Evolutionary conservation across 2,113 vertebrate species (phyloP).

Genomic region (Canis aureus): DNA sequence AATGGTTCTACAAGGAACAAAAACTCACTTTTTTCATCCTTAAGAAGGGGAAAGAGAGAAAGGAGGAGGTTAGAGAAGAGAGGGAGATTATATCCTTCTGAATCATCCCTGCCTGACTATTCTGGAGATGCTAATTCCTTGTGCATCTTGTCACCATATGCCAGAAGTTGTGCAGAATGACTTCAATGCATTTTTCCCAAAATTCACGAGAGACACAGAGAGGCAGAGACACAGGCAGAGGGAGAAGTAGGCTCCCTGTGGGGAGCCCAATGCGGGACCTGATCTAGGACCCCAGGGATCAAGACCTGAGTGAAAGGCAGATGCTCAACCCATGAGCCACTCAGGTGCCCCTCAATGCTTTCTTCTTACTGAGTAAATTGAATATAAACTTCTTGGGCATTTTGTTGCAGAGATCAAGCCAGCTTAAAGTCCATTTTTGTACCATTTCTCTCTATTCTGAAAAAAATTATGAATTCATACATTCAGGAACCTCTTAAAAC

Average conservation of each 20-base stretch:
- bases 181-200: not conserved
- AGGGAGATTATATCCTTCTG: not conserved
- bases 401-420: not conserved
- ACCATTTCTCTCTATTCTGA: not conserved
- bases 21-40: not conserved
- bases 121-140: not conserved
- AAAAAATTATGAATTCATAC: not conserved
- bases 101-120: not conserved
- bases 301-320: no score
- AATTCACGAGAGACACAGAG: no score
- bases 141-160: not conserved
- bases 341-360: not conserved
- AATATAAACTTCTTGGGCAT: not conserved
- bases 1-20: not conserved
- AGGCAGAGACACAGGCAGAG: no score
- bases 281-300: no score
- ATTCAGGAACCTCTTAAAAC: not conserved
- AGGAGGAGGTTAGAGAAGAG: rapidly evolving
- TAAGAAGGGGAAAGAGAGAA: not conserved
- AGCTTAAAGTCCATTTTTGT: not conserved
- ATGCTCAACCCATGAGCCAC: no score
- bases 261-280: no score
- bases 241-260: no score
- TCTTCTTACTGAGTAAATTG: not conserved
- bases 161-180: not conserved